Conservation (phyloP, 64 coral and sea anemone genomes). For the Pachyseris speciosa region DNA sequence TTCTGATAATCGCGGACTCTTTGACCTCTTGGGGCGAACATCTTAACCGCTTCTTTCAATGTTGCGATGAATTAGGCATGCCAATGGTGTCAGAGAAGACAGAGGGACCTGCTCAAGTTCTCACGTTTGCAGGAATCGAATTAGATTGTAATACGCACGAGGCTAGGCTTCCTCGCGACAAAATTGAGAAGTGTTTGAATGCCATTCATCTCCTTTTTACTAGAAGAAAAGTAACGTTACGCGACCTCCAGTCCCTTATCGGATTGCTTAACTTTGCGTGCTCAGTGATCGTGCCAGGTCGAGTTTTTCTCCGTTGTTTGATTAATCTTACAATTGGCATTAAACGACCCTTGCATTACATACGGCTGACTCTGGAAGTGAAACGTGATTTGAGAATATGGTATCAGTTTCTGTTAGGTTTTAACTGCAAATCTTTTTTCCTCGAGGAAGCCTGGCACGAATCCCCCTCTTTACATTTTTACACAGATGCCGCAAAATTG, state of each 20-base stretch:
- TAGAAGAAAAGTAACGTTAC: neutral
- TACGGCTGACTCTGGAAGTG: neutral
- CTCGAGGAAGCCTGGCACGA: neutral
- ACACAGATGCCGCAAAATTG: too few relatives aligned
- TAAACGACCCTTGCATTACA: neutral
- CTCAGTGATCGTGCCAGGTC: neutral
- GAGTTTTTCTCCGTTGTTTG: neutral
- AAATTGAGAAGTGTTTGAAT: neutral
- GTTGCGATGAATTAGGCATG: neutral
- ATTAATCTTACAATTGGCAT: slow-evolving; percentile 14
- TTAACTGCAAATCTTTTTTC: neutral
- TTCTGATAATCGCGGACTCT: neutral
- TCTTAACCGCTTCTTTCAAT: neutral
- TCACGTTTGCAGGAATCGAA: neutral
- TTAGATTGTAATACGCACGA: neutral
- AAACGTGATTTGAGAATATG: neutral
- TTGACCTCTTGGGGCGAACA: neutral
- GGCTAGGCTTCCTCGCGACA: neutral
- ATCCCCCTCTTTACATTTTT: too few relatives aligned
- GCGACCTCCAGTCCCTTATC: neutral
- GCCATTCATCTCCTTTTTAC: neutral
- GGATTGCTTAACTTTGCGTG: slow-evolving; percentile 4
- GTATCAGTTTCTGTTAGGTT: neutral
- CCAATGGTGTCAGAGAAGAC: slow-evolving; percentile 15
- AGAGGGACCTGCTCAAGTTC: neutral